Base-by-base conservation (phyloP, 2,113 vertebrate species). In the Lagopus muta region DNA sequence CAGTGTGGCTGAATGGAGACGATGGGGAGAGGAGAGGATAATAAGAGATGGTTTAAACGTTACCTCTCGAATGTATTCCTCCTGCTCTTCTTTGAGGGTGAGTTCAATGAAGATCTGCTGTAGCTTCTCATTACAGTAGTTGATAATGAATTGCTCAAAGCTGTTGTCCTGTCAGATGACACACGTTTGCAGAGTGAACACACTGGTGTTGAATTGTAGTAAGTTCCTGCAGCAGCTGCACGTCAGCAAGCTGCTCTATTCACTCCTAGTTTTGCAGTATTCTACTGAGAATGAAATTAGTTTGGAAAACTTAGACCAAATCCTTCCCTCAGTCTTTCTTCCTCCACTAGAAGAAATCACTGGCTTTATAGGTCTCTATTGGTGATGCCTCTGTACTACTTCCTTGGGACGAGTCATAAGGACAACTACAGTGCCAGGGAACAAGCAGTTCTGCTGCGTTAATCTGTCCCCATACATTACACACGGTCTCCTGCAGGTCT, bases 41-140 rank as follows among this genome's bases (percentile, higher is more conserved):
- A 45, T 52, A 36, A 19, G 34, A 83, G 70, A 70, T 34, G 19
- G 25, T 21, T 50, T 58, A 32, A 34, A 19, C 8, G 4, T 96
- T 96, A 99, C 99, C 98, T 99, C 99, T 95, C 99, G 97, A 87
- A 99, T 83, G 82, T 99, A 99, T 34, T 99, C 99, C 91, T 99
- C 99, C 96, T 99, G 99, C 88, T 99, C 99, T 93, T 99, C 99
- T 32, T 99, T 99, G 78, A 99, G 97, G 16, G 99, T 99, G 16
- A 99, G 98, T 92, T 99, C 99, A 47, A 99, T 99, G 98, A 99
- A 99, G 97, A 99, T 99, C 97, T 99, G 99, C 94, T 99, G 99
- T 86, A 99, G 94, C 95, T 99, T 99, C 97, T 99, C 99, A 45
- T 99, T 99, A 94, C 99, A 99, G 94, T 99, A 99, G 97, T 99